phyloP scores from a whole-genome alignment of 2,113 vertebrate species.

The Danionella cerebrum region DNA sequence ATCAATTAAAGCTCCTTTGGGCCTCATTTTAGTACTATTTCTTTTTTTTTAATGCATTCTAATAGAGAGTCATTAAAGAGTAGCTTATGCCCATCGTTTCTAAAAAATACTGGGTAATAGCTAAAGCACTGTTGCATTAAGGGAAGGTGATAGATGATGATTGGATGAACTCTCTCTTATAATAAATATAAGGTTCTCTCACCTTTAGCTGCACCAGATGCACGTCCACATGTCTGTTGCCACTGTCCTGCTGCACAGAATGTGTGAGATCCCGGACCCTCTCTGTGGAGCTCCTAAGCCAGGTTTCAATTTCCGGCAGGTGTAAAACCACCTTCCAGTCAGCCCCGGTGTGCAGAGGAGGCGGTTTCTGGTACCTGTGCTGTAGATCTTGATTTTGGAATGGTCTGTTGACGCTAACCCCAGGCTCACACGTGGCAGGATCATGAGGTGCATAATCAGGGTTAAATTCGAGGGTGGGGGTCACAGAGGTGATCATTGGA shows the following conservation, averaged over 20 bases:
- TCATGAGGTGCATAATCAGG: conserved; percentile 43
- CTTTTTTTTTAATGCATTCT: too few relatives aligned
- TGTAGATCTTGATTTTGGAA: conserved; percentile 59
- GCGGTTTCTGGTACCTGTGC: conserved; percentile 77
- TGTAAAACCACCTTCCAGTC: conserved; percentile 98
- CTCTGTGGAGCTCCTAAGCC: conserved; percentile 82
- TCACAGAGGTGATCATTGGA: conserved; percentile 83
- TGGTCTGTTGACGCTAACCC: conserved; percentile 42
- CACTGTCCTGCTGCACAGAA: conserved; percentile 83
- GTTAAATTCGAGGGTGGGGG: conserved; percentile 67
- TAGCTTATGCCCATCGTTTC: too few relatives aligned
- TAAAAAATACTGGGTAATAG: too few relatives aligned
- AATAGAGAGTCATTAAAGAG: too few relatives aligned
- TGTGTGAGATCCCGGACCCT: conserved; percentile 86
- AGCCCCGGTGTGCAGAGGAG: conserved; percentile 84
- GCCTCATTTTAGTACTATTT: too few relatives aligned
- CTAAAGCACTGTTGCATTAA: too few relatives aligned
- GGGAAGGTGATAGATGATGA: too few relatives aligned
- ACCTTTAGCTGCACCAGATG: conserved; percentile 98
- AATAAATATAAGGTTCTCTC: conserved; percentile 42
- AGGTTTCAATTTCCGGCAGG: conserved; percentile 92
- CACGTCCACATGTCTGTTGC: conserved; percentile 86
- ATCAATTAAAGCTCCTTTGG: too few relatives aligned
- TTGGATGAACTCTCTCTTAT: too few relatives aligned
- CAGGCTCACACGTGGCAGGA: conserved; percentile 50